Base-by-base conservation (phyloP, 2,888 invertebrate species). In the Megaustenia siamemsis region DNA sequence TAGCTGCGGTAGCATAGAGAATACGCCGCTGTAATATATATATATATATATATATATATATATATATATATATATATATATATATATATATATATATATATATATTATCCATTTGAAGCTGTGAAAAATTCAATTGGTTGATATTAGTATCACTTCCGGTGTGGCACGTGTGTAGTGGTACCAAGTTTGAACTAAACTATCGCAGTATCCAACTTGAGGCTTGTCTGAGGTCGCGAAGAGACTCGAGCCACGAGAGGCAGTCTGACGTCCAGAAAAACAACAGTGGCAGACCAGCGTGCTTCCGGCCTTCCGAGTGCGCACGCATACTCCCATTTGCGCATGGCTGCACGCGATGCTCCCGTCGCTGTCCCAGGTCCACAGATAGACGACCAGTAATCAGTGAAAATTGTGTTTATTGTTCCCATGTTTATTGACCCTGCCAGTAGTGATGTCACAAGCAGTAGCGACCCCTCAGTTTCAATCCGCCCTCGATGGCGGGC, bases 191-290 rank as follows among this genome's bases (percentile, higher is more conserved):
- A 32, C 53, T 12, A 28, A 35, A 32, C 18, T 32, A 21, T 32
- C 0, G 75, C 75, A 75, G 75, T 75, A 75, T 15, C 75, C 1
- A 40, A 40, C 21, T 8, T 3, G 18, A n/a, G 15, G 43, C 28
- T 43, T 43, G 53, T 15, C 53, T 15, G 38, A 53, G 8, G 18
- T 10, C 60, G 60, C 4, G 10, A n/a, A 32, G 60, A 38, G 53
- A 49, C 6, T 4, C 21, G 6, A 32, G 53, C 21, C 49, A 12
- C 1, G 43, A 18, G 69, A 21, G n/a, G 5, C 32, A 2, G 28
- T 24, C 28, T 83, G 83, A 83, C 83, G 76, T 66, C 69, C 76
- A 75, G 35, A 77, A 83, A 83, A 83, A 83, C 81, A 81, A 71
- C 66, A 83, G 12, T 63, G 83, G 75, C 83, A 83, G 63, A 68